These are phyloP conservation scores for Manduca sexta DNA, from an alignment of 1,140 invertebrate genomes.

Conservation along the genomic window DNA sequence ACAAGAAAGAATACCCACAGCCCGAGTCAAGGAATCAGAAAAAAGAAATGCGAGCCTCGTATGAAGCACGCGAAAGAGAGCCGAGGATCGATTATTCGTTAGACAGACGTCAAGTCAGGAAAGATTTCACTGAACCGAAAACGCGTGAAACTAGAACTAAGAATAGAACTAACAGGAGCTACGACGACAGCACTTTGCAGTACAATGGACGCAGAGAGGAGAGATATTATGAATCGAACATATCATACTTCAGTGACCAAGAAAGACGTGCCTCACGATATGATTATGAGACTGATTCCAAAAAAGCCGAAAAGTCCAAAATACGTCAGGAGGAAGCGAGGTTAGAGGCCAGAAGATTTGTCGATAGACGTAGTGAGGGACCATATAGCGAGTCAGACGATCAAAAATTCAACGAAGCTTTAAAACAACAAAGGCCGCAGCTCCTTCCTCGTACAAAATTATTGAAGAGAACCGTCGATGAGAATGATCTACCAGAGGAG, in stretches of 20 bases:
- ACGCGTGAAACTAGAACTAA: conserved; percentile 48
- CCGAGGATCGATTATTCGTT: conserved; percentile 69
- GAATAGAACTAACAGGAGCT: conserved; percentile 59
- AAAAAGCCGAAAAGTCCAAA: conserved; percentile 72
- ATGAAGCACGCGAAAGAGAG: conserved; percentile 36
- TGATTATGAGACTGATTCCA: conserved; percentile 75
- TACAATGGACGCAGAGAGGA: conserved; percentile 69
- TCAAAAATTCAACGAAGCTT: conserved; percentile 76
- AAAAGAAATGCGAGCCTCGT: conserved; percentile 46
- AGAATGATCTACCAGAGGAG: conserved; percentile 74
- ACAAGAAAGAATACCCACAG: conserved; percentile 56
- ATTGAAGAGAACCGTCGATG: conserved; percentile 66
- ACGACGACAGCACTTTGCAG: conserved; percentile 61
- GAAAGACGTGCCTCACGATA: conserved; percentile 72
- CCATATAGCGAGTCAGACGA: conserved; percentile 77
- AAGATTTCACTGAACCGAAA: conserved; percentile 51
- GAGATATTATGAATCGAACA: conserved; percentile 70
- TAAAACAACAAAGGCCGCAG: conserved; percentile 74
- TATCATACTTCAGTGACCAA: conserved; percentile 67
- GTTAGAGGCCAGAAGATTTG: conserved; percentile 59
- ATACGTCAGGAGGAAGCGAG: conserved; percentile 69
- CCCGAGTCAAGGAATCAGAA: conserved; percentile 50
- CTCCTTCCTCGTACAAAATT: conserved; percentile 83
- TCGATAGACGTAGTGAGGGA: conserved; percentile 67
- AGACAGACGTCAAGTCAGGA: conserved; percentile 51